A percentile compares a stretch with the other conserved stretches of the same genome.
These are phyloP conservation scores for Chalcis sispes DNA, from an alignment of 2,888 invertebrate species.

Conservation along the genomic window DNA sequence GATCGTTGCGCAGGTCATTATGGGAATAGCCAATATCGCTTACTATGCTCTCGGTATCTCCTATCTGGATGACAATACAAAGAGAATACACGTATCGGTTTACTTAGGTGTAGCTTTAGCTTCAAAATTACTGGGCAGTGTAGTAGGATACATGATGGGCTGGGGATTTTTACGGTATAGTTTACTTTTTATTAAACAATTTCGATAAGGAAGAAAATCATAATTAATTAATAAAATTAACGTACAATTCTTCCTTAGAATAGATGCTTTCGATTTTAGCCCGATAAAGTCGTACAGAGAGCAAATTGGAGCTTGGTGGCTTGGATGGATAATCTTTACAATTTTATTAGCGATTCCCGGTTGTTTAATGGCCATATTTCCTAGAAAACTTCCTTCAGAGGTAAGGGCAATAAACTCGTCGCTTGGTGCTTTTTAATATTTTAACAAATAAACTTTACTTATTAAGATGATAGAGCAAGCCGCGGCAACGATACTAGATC, in stretches of 20 bases:
- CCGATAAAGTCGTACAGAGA: constrained; percentile 66
- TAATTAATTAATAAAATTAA: background rate
- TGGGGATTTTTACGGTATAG: constrained; percentile 69
- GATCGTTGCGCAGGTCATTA: constrained; percentile 76
- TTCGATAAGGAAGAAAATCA: background rate
- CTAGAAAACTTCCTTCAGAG: constrained; percentile 77
- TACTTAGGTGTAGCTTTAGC: constrained; percentile 67
- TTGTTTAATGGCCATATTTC: constrained; percentile 78
- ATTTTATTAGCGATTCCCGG: constrained; percentile 76
- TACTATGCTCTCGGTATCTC: constrained; percentile 79
- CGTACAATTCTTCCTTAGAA: constrained; percentile 37
- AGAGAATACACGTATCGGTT: constrained; percentile 77
- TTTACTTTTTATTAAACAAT: background rate
- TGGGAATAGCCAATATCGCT: constrained; percentile 77
- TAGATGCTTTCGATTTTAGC: constrained; percentile 59
- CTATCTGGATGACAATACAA: constrained; percentile 81
- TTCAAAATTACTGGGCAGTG: constrained; percentile 66
- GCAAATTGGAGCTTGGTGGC: constrained; percentile 74
- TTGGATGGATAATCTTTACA: constrained; percentile 78
- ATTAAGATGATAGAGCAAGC: constrained; percentile 78
- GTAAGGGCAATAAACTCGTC: constrained; percentile 57
- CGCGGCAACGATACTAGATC: constrained; percentile 78
- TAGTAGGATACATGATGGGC: constrained; percentile 69
- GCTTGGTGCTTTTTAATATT: background rate
- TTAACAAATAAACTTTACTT: background rate